Conservation (phyloP, 2,797 vertebrate genomes). For the Silurus lanzhouensis region DNA sequence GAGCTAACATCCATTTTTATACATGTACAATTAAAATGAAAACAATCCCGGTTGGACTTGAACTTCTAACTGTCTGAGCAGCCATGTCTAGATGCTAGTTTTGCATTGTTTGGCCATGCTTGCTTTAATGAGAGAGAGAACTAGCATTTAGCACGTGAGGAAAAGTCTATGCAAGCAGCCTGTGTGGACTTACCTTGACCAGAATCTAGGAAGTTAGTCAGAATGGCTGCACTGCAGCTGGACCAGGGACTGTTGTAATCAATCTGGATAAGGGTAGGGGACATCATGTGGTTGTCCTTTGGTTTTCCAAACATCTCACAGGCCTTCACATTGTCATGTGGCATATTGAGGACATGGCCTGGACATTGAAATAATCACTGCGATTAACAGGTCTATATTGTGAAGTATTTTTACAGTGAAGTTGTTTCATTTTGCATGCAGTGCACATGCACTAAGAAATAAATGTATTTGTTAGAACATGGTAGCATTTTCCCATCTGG, state of each 20-base stretch:
- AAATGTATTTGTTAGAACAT: background rate
- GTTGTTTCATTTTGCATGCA: background rate
- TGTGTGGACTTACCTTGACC: conserved; percentile 86
- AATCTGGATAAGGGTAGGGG: conserved; percentile 96
- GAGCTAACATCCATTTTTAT: too few relatives aligned
- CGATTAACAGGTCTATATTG: background rate
- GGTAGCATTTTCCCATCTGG: background rate
- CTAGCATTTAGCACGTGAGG: conserved; percentile 9
- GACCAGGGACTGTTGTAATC: conserved; percentile 96
- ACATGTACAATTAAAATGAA: too few relatives aligned
- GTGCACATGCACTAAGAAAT: background rate
- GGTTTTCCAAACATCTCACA: conserved; percentile 92
- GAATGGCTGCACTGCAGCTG: conserved; percentile 91
- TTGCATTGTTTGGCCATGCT: background rate
- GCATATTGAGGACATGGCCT: conserved; percentile 99
- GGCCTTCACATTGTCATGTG: conserved; percentile 94
- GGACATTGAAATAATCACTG: conserved; percentile 23
- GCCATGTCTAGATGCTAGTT: background rate
- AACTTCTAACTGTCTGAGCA: background rate
- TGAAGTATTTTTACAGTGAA: too few relatives aligned
- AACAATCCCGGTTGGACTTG: too few relatives aligned
- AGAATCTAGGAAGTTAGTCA: conserved; percentile 94
- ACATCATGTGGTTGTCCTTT: conserved; percentile 99
- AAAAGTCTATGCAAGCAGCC: conserved; percentile 1
- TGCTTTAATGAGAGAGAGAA: conserved; percentile 9